Evolutionary conservation across 2,113 vertebrate genomes (phyloP).

Genomic region (Bubalus kerabau): DNA sequence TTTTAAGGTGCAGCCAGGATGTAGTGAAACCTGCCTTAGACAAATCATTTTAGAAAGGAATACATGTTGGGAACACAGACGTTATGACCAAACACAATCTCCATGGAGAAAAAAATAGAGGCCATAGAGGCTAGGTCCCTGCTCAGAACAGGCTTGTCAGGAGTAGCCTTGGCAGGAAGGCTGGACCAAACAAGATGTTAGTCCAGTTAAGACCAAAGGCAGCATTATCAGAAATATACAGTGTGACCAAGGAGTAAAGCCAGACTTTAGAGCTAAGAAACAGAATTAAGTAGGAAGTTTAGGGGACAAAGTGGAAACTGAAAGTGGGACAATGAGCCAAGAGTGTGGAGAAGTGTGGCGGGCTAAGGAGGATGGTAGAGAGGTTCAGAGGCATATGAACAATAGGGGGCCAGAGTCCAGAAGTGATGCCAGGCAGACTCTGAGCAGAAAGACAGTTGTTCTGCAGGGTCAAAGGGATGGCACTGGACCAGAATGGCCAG

Average conservation of each 20-base stretch:
- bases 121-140: background rate
- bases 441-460: background rate
- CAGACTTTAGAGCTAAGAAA: background rate
- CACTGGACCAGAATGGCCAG: too few species aligned
- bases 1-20: background rate
- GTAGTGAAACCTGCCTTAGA: background rate
- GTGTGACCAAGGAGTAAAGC: background rate
- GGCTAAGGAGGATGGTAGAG: background rate
- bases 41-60: background rate
- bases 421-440: rapidly evolving
- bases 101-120: background rate
- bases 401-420: rapidly evolving
- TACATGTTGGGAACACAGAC: background rate
- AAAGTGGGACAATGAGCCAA: background rate
- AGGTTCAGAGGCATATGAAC: rapidly evolving
- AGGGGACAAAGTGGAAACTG: background rate
- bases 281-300: background rate
- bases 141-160: background rate
- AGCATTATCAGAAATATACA: background rate
- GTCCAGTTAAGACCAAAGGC: background rate
- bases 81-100: background rate
- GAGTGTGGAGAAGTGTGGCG: background rate
- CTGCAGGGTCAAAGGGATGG: background rate
- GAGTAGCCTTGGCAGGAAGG: background rate
- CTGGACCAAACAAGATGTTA: background rate